Evolutionary conservation across 2,113 vertebrate species (phyloP).

Genomic region (Ciconia maguari): DNA sequence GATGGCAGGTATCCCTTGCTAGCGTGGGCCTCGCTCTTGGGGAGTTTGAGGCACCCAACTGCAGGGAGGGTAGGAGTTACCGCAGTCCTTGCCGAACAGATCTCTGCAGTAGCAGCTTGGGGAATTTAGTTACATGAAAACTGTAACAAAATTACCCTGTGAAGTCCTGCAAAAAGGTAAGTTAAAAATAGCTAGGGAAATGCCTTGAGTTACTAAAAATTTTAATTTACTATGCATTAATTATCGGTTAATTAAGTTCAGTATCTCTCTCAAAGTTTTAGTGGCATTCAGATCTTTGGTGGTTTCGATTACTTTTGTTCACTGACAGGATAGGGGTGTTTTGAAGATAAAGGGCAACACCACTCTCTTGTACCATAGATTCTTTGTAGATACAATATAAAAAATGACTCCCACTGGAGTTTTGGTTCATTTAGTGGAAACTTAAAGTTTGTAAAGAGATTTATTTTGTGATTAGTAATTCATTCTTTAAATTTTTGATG

Average conservation of each 20-base stretch:
- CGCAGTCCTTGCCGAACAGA: neutral
- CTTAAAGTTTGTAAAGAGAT: neutral
- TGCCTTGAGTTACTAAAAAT: constrained; percentile 39
- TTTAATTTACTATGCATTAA: constrained; percentile 49
- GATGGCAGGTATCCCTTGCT: neutral
- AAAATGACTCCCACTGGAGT: neutral
- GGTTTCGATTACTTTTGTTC: neutral
- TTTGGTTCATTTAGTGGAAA: neutral
- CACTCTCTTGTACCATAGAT: neutral
- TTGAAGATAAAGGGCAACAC: neutral
- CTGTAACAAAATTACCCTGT: constrained; percentile 15
- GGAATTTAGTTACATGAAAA: constrained; percentile 4
- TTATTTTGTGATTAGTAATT: neutral
- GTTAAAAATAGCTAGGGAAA: constrained; percentile 23
- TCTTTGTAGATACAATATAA: neutral
- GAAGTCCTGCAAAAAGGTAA: constrained; percentile 39
- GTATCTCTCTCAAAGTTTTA: neutral
- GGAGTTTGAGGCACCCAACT: neutral
- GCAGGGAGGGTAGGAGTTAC: neutral
- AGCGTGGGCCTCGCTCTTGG: neutral
- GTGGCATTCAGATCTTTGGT: neutral
- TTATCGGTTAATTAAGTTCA: constrained; percentile 39
- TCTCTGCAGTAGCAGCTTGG: neutral
- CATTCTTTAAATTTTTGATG: neutral
- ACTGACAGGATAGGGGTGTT: neutral